Evolutionary conservation across 2,888 invertebrate genomes (phyloP).

Genomic region (Nineta flava): DNA sequence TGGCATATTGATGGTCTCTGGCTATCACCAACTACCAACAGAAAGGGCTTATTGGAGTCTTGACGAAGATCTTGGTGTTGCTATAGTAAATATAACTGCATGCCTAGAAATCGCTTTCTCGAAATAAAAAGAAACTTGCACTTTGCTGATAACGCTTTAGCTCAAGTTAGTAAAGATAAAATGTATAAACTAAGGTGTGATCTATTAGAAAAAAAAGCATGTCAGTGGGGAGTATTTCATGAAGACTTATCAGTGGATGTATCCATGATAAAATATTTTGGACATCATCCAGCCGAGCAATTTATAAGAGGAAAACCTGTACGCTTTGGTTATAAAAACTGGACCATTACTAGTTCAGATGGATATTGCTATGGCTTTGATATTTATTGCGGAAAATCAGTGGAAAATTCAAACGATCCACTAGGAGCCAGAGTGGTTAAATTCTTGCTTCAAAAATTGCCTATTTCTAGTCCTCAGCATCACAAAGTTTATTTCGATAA

Average conservation of each 20-base stretch:
- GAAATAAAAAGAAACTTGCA: conserved; percentile 12
- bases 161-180: conserved; percentile 4
- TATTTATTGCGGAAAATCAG: conserved; percentile 1
- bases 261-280: conserved; percentile 2
- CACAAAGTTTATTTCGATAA: conserved; percentile 12
- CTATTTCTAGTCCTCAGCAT: conserved; percentile 2
- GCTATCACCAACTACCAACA: conserved; percentile 18
- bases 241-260: conserved; percentile 3
- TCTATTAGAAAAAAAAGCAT: background rate
- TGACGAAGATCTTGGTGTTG: conserved; percentile 17
- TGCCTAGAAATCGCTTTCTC: conserved; percentile 15
- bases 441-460: too few relatives aligned
- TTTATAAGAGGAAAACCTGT: conserved; percentile 3
- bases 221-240: conserved; percentile 2
- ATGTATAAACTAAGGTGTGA: background rate
- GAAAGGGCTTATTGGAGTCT: conserved; percentile 19
- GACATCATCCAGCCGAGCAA: conserved; percentile 2
- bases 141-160: conserved; percentile 10
- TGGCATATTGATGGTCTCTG: conserved; percentile 15
- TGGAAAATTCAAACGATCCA: background rate
- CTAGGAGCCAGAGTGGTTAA: background rate
- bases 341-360: background rate
- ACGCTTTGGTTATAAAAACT: conserved; percentile 1
- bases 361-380: conserved; percentile 2
- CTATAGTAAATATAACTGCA: conserved; percentile 15